These are phyloP conservation scores for Penaeus chinensis DNA, from an alignment of 1,140 invertebrate genomes.

Conservation along the genomic window DNA sequence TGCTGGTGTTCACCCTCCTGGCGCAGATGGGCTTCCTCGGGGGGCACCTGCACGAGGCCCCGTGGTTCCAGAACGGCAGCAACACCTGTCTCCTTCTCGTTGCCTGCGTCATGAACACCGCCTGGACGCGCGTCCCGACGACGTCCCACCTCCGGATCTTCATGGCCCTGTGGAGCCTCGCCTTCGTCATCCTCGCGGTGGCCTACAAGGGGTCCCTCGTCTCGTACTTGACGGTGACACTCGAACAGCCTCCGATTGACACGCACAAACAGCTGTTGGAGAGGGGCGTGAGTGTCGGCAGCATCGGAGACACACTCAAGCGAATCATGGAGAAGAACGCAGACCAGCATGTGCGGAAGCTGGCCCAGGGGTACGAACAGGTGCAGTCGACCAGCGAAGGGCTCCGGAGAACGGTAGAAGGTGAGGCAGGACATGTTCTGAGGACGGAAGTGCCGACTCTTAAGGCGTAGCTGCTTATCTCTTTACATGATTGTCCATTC, in stretches of 20 bases:
- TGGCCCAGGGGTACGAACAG: slow-evolving; percentile 40
- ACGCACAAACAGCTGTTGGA: slow-evolving; percentile 53
- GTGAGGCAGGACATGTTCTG: neutral
- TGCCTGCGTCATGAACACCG: slow-evolving; percentile 36
- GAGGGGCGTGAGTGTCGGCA: slow-evolving; percentile 45
- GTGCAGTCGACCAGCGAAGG: slow-evolving; percentile 36
- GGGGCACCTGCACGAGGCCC: neutral
- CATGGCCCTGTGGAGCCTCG: slow-evolving; percentile 42
- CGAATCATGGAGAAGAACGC: slow-evolving; percentile 57
- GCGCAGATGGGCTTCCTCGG: neutral
- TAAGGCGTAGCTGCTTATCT: too few species aligned
- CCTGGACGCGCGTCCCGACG: slow-evolving; percentile 30
- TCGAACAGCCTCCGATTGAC: slow-evolving; percentile 41
- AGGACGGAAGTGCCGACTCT: too few species aligned
- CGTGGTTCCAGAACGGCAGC: slow-evolving; percentile 5
- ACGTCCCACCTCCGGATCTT: slow-evolving; percentile 40
- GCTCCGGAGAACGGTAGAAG: slow-evolving; percentile 17
- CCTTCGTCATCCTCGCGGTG: slow-evolving; percentile 50
- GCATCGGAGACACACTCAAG: slow-evolving; percentile 52
- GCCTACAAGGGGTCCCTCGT: slow-evolving; percentile 55
- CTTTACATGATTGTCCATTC: too few species aligned
- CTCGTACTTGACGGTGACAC: slow-evolving; percentile 49
- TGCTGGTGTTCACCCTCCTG: slow-evolving; percentile 18
- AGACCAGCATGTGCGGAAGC: slow-evolving; percentile 24
- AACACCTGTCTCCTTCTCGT: slow-evolving; percentile 35